Evolutionary conservation across 2,113 vertebrate genomes (phyloP).

Genomic region (Phasianus colchicus): DNA sequence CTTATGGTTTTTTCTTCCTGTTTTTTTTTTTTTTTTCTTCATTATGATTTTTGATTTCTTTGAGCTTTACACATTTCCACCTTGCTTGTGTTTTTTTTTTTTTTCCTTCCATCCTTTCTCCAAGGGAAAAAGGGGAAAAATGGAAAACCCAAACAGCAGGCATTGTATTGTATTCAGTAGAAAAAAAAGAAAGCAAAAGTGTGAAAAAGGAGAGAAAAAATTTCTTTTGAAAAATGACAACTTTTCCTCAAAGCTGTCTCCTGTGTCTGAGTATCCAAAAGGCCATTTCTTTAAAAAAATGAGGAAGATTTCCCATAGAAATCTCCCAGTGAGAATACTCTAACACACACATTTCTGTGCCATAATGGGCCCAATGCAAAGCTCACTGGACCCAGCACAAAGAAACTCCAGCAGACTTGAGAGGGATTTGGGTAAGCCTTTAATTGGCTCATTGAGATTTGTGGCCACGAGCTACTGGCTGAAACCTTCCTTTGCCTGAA

Average conservation of each 20-base stretch:
- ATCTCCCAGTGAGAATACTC: neutral
- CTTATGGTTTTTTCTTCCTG: neutral
- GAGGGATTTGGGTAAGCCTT: constrained; percentile 49
- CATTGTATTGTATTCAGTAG: neutral
- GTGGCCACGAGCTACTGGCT: neutral
- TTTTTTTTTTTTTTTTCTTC: neutral
- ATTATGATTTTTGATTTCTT: neutral
- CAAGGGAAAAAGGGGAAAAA: neutral
- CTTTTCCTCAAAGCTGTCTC: neutral
- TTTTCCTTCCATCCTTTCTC: neutral
- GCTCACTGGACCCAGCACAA: neutral
- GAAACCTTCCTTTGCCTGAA: neutral
- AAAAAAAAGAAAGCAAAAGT: neutral
- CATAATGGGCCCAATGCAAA: neutral
- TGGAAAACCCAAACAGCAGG: neutral
- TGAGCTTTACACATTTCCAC: neutral
- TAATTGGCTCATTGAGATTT: constrained; percentile 59
- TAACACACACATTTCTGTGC: neutral
- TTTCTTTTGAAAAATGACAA: constrained; percentile 1
- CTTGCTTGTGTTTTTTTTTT: neutral
- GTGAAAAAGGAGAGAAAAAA: neutral
- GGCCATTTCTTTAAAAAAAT: neutral
- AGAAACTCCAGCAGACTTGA: constrained; percentile 26
- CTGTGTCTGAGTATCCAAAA: neutral
- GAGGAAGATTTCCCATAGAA: neutral